A percentile compares a stretch with the other conserved stretches of the same genome.
phyloP scores from a whole-genome alignment of 2,888 invertebrate species.

The Archips xylosteana region DNA sequence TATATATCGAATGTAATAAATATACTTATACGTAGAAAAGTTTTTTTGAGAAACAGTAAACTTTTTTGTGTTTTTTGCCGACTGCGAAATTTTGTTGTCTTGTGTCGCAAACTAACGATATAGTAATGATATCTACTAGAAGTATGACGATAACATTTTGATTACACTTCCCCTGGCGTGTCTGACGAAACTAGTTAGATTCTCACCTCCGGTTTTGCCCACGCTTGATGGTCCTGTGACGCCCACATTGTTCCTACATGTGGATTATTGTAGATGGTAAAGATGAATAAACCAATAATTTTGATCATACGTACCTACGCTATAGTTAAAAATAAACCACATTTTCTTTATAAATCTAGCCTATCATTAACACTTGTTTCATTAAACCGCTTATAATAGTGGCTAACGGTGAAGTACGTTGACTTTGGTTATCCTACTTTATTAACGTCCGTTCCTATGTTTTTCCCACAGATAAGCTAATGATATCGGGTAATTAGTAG shows the following conservation, averaged over 20 bases:
- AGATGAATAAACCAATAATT: constrained; percentile 13
- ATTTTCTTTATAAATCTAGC: background rate
- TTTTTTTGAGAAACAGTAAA: too few species aligned
- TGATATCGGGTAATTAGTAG: background rate
- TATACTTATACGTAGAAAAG: too few species aligned
- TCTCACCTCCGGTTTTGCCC: constrained; percentile 66
- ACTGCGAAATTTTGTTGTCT: too few species aligned
- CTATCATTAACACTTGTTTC: background rate
- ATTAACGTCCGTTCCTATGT: background rate
- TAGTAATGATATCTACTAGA: background rate
- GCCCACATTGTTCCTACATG: constrained; percentile 23
- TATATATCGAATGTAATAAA: too few species aligned
- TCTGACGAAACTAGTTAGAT: constrained; percentile 45
- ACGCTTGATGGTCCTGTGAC: constrained; percentile 53
- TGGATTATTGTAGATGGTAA: constrained; percentile 7
- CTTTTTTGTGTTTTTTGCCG: too few species aligned
- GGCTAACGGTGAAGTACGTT: background rate
- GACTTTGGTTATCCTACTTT: background rate
- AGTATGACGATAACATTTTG: background rate
- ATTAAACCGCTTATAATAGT: constrained; percentile 6
- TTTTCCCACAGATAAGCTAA: background rate
- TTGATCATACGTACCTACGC: background rate
- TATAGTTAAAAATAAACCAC: background rate
- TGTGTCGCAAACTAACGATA: too few species aligned
- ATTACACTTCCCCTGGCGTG: constrained; percentile 7